Conservation (phyloP, 2,888 invertebrate species). For the Blastobasis adustella region DNA sequence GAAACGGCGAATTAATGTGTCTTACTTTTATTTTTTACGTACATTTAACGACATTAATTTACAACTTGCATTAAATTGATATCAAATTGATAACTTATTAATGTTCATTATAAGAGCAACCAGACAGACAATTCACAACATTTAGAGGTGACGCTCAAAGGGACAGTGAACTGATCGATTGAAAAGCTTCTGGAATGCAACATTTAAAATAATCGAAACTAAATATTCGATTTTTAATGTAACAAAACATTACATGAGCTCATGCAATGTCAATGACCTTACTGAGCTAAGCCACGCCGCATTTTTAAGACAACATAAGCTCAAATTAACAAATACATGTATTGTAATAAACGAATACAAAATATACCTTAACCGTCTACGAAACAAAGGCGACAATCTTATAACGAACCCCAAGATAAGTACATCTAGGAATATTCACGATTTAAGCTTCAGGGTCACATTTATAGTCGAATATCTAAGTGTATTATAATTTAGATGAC, state of each 20-base stretch:
- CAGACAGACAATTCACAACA: neutral
- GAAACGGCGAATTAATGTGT: conserved; percentile 46
- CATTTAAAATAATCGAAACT: neutral
- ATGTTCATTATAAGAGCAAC: conserved; percentile 10
- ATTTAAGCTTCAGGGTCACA: too few species aligned
- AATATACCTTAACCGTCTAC: neutral
- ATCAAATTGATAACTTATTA: conserved; percentile 23
- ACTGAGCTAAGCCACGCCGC: conserved; percentile 9
- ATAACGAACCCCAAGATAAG: neutral
- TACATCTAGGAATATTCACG: neutral
- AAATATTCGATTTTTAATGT: conserved; percentile 15
- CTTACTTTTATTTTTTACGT: conserved; percentile 14
- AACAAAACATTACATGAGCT: conserved; percentile 18
- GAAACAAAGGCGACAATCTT: neutral
- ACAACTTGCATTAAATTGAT: conserved; percentile 28
- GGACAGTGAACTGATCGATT: too few species aligned
- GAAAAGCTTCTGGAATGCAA: neutral
- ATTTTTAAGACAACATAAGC: conserved; percentile 8
- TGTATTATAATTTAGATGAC: too few species aligned
- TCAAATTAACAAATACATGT: conserved; percentile 1
- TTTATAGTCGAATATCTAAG: too few species aligned
- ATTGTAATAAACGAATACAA: too few species aligned
- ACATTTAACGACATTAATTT: conserved; percentile 18
- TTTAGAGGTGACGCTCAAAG: conserved; percentile 3
- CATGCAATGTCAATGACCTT: conserved; percentile 19